Evolutionary conservation across 2,888 invertebrate species (phyloP).

Genomic region (Dryobota labecula): DNA sequence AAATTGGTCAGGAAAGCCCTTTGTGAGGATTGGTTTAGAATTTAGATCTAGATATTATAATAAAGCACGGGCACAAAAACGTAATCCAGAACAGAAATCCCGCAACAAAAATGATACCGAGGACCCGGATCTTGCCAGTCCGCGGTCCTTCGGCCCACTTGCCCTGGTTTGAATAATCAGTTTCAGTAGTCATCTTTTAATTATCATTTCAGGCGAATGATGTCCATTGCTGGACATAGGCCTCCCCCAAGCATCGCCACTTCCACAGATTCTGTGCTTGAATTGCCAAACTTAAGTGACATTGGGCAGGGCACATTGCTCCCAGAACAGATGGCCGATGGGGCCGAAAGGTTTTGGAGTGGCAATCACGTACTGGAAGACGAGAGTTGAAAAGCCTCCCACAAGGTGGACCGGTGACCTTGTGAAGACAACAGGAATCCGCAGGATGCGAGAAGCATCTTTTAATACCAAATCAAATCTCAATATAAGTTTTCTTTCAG

Average conservation of each 20-base stretch:
- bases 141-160: neutral
- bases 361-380: neutral
- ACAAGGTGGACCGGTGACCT: neutral
- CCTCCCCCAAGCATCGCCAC: neutral
- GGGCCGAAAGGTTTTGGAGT: neutral
- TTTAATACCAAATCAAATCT: neutral
- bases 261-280: neutral
- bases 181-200: neutral
- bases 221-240: neutral
- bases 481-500: neutral
- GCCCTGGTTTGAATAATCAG: neutral
- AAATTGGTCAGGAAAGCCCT: conserved; percentile 9
- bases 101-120: neutral
- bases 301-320: neutral
- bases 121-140: neutral
- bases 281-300: neutral
- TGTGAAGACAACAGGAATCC: neutral
- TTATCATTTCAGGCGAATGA: neutral
- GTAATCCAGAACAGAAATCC: neutral
- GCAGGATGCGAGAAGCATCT: neutral
- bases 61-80: neutral
- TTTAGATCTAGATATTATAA: conserved; percentile 18
- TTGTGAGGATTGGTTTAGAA: conserved; percentile 6
- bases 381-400: neutral
- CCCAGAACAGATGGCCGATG: neutral